Base-by-base conservation (phyloP, 2,797 vertebrate species). In the Pipistrellus pygmaeus region DNA sequence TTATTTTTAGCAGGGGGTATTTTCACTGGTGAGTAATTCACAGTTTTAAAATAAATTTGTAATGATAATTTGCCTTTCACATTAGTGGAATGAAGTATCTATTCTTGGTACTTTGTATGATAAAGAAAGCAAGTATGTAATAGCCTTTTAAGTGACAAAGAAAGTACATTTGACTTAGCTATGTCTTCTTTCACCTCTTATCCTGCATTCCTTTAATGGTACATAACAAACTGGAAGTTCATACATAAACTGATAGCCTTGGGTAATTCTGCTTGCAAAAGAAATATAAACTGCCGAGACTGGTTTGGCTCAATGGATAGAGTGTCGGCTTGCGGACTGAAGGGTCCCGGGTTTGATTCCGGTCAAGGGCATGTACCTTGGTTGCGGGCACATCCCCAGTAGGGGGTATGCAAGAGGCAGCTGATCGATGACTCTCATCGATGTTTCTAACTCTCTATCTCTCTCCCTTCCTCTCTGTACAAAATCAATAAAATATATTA, bases 11-110 rank as follows among this genome's bases (percentile, higher is more conserved):
- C 99, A 75, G 99, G 99, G 60, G 96, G 96, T 66, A 88, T 95
- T 46, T 99, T 99, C 53, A 99, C 99, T 97, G 99, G 99, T 99
- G 96, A 98, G 97, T 97, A 93, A 73, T 93, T 64, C n/a, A 69
- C 13, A 91, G 11, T 88, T 85, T 91, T 91, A 73, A 95, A 88
- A 84, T 91, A 66, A 90, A 81, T 73, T 55, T 90, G 46, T 85
- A 84, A 57, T 88, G 53, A 68, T 93, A 89, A 81, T 72, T 92
- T 93, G 8, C 35, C 23, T 72, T 68, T 75, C 76, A 32, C 9
- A 57, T 88, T 76, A 94, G 38, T 32, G 41, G 51, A 44, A 53
- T 88, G 83, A 95, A 88, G 88, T 93, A 68, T 81, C 85, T 88
- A 85, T 82, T 14, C 38, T 78, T 76, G 23, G 8, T 96, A 17